phyloP scores from a whole-genome alignment of 2,113 vertebrate species.

The Pituophis catenifer region DNA sequence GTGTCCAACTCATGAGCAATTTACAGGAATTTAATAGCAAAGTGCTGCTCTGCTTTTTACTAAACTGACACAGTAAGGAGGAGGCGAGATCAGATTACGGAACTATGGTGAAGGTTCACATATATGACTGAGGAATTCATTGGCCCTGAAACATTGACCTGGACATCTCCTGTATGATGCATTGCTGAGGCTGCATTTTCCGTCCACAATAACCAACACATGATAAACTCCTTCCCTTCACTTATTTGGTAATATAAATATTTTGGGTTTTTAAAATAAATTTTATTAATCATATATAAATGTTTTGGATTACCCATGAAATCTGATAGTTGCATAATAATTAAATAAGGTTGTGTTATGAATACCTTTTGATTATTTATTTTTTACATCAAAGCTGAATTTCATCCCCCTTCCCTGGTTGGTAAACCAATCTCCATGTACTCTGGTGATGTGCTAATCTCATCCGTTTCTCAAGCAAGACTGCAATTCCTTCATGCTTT shows the following conservation, averaged over 20 bases:
- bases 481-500: not conserved
- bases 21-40: too few species aligned
- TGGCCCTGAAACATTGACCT: too few species aligned
- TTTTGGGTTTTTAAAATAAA: not conserved
- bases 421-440: not conserved
- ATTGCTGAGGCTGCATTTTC: not conserved
- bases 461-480: not conserved
- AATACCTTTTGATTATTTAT: not conserved
- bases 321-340: not conserved
- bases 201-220: not conserved
- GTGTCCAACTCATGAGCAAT: too few species aligned
- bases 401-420: not conserved
- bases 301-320: not conserved
- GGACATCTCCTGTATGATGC: too few species aligned
- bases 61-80: too few species aligned
- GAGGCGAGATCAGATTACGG: too few species aligned
- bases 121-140: too few species aligned
- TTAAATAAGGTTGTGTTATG: not conserved
- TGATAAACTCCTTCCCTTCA: not conserved
- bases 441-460: not conserved
- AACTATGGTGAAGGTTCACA: too few species aligned
- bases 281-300: not conserved
- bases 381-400: not conserved
- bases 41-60: too few species aligned
- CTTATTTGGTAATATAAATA: not conserved